Evolutionary conservation across 2,797 vertebrate species (phyloP).

Genomic region (Tragopan temminckii): DNA sequence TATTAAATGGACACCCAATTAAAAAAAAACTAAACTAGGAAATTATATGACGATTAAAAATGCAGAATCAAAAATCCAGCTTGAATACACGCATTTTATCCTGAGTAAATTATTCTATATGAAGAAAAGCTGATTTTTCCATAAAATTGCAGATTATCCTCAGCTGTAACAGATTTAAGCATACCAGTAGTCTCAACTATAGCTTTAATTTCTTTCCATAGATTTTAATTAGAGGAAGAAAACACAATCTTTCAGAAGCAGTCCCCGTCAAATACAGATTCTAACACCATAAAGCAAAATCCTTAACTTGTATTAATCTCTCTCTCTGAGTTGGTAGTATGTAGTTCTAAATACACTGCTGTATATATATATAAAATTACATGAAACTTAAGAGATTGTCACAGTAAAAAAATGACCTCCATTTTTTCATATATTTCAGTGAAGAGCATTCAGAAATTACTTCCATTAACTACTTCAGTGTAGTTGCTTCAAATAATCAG

Average conservation of each 20-base stretch:
- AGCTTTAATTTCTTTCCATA: not conserved
- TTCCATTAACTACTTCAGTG: not conserved
- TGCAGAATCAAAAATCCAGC: not conserved
- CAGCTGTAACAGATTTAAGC: not conserved
- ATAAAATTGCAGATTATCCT: not conserved
- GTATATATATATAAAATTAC: too few relatives aligned
- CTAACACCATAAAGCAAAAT: not conserved
- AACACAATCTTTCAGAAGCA: not conserved
- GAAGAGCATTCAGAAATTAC: not conserved
- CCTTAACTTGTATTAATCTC: not conserved
- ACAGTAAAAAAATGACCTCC: not conserved
- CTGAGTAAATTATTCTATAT: not conserved
- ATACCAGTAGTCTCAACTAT: not conserved
- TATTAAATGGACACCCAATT: not conserved
- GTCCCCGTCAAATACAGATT: not conserved
- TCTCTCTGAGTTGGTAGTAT: not conserved
- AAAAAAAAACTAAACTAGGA: not conserved
- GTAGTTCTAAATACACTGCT: not conserved
- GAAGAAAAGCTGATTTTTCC: not conserved
- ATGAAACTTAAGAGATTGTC: not conserved
- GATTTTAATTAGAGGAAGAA: not conserved
- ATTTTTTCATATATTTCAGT: not conserved
- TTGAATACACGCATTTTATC: not conserved
- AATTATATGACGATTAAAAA: not conserved
- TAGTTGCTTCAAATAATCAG: not conserved